Conservation (phyloP, 2,888 invertebrate genomes). For the Chirona hameri region DNA sequence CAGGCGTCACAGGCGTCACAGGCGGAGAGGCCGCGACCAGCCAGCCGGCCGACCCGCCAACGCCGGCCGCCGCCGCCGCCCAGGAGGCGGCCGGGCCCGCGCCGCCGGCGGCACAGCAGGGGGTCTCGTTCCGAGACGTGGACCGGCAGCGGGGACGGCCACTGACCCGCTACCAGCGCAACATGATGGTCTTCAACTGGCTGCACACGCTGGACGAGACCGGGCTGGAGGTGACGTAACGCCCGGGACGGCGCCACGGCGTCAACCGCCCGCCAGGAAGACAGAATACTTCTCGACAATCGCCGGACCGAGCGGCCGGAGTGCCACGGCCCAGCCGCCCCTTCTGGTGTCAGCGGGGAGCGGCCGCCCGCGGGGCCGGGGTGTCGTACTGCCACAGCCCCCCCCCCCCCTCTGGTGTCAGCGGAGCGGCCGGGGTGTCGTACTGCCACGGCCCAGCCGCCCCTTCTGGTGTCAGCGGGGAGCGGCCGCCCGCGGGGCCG, state of each 20-base stretch:
- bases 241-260: not conserved
- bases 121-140: slow-evolving; percentile 54
- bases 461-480: no score
- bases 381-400: no score
- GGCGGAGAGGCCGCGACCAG: slow-evolving; percentile 23
- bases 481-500: no score
- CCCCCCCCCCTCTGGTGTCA: no score
- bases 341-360: no score
- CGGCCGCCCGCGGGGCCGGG: no score
- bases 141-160: slow-evolving; percentile 78
- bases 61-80: slow-evolving; percentile 44
- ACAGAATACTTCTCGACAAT: no score
- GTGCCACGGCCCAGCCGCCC: no score
- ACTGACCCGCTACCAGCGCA: slow-evolving; percentile 82
- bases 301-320: not conserved
- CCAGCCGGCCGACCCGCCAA: slow-evolving; percentile 34
- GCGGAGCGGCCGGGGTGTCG: no score
- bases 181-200: slow-evolving; percentile 96
- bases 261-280: not conserved
- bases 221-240: not conserved
- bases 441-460: no score
- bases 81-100: slow-evolving; percentile 29
- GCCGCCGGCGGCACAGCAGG: slow-evolving; percentile 31
- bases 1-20: no score
- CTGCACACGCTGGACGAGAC: slow-evolving; percentile 69